Percentiles rank a stretch among this genome's conserved stretches.
These are phyloP conservation scores for Danio rerio DNA, from an alignment of 2,113 vertebrate species.

Conservation along the genomic window GRCz12tu NC_133180.1:71242501-71243000, in stretches of 20 bases:
- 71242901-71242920: background rate
- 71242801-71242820: slow-evolving; percentile 18
- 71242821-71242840: background rate
- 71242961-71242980: no score
- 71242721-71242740: slow-evolving; percentile 6
- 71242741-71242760: background rate
- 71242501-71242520: slow-evolving; percentile 29
- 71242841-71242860: no score
- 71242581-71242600: slow-evolving; percentile 50
- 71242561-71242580: slow-evolving; percentile 58
- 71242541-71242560: slow-evolving; percentile 51
- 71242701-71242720: slow-evolving; percentile 49
- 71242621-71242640: slow-evolving; percentile 38
- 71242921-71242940: background rate
- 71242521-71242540: slow-evolving; percentile 14
- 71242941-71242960: no score
- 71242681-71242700: slow-evolving; percentile 41
- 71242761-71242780: background rate
- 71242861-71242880: background rate
- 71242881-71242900: background rate
- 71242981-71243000: no score
- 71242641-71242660: slow-evolving; percentile 24
- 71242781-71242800: slow-evolving; percentile 21
- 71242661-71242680: slow-evolving; percentile 35
- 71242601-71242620: slow-evolving; percentile 59